A percentile compares a stretch with the other conserved stretches of the same genome.
Conservation (phyloP, 2,113 vertebrate genomes). For the Macquaria ambigua region DNA sequence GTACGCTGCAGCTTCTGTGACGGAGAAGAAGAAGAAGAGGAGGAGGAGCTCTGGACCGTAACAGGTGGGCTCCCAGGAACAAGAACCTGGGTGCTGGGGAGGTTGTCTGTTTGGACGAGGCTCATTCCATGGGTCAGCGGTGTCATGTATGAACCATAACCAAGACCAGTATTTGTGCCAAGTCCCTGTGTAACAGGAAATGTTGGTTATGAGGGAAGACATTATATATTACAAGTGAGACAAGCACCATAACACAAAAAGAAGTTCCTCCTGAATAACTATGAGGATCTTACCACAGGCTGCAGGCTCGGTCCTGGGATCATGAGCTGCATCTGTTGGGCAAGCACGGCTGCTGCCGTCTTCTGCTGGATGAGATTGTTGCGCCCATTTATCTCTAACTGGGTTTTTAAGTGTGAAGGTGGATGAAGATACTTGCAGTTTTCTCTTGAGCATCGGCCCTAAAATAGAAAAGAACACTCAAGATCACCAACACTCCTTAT, state of each 20-base stretch:
- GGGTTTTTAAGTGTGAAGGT: slow-evolving; percentile 96
- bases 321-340: slow-evolving; percentile 98
- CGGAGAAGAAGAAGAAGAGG: slow-evolving; percentile 87
- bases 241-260: not conserved
- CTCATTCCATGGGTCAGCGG: slow-evolving; percentile 92
- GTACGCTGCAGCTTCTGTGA: slow-evolving; percentile 96
- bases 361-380: slow-evolving; percentile 99
- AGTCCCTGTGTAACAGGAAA: slow-evolving; percentile 91
- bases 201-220: slow-evolving; percentile 83
- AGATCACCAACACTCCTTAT: not conserved
- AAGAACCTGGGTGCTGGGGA: slow-evolving; percentile 89
- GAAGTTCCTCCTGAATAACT: not conserved
- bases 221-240: slow-evolving; percentile 21
- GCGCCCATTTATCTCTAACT: slow-evolving; percentile 96
- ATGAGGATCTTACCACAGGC: slow-evolving; percentile 87
- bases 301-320: slow-evolving; percentile 93
- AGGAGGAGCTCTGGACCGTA: slow-evolving; percentile 89
- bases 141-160: slow-evolving; percentile 94
- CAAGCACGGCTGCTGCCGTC: slow-evolving; percentile 94
- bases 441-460: slow-evolving; percentile 97
- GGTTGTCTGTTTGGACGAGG: slow-evolving; percentile 93
- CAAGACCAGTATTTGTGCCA: slow-evolving; percentile 90
- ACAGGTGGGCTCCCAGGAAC: slow-evolving; percentile 92
- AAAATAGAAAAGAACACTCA: not conserved
- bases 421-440: slow-evolving; percentile 99